These are phyloP conservation scores for Lepus oiostolus DNA, from an alignment of 2,797 vertebrate species.

Conservation along the genomic window DNA sequence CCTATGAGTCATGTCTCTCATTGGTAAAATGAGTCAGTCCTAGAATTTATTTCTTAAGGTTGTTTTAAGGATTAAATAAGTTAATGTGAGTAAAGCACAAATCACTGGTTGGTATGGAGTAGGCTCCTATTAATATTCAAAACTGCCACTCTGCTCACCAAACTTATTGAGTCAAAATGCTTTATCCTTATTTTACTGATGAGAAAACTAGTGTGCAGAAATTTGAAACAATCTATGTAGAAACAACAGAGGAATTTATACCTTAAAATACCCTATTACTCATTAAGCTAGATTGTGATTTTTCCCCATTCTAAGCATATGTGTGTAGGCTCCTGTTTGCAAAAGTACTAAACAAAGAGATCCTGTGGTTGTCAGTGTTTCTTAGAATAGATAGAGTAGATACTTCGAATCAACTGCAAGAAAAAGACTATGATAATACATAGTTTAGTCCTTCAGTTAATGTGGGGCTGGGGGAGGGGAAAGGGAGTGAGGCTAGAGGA, in stretches of 20 bases:
- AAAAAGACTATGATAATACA: background rate
- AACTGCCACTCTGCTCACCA: background rate
- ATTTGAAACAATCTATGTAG: background rate
- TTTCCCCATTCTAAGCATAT: background rate
- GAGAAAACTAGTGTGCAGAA: background rate
- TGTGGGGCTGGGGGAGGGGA: background rate
- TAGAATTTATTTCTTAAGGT: background rate
- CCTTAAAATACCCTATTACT: background rate
- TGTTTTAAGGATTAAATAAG: slow-evolving; percentile 3
- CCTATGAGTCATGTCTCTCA: background rate
- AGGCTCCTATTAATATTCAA: background rate
- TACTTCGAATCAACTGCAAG: slow-evolving; percentile 4
- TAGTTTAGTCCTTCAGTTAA: background rate
- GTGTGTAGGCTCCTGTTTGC: background rate
- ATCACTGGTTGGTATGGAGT: background rate
- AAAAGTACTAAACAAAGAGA: background rate
- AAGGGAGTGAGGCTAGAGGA: background rate
- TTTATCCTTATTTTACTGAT: background rate
- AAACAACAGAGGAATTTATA: background rate
- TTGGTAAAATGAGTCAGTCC: background rate
- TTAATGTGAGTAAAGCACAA: background rate
- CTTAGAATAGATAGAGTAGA: background rate
- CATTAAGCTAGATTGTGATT: background rate
- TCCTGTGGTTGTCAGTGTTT: background rate
- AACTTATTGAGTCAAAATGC: background rate